Evolutionary conservation across 2,797 vertebrate genomes (phyloP), one percentile per base, ranked within the genome.

Genomic region (Sebastes taczanowskii): DNA sequence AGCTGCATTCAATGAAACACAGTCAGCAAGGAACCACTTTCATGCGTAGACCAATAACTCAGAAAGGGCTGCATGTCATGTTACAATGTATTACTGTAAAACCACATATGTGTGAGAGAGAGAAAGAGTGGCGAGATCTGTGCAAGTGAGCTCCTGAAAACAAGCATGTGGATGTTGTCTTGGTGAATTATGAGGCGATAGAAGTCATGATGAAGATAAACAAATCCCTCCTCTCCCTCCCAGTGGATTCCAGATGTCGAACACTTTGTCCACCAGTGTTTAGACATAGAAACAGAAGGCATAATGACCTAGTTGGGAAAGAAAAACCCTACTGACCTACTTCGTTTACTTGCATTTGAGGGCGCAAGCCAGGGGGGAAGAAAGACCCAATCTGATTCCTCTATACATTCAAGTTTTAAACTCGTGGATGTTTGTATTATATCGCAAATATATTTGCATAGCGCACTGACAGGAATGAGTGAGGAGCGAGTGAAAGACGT

Each of bases 321-420:
- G 23, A 29, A 58, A 60, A 69, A 59, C 30, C 30, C 73, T 58
- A 61, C 67, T 83, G 82, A 85, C 77, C 74, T 60, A 71, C 58
- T 90, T 90, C 3, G 7, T 60, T 63, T 73, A 34, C 32, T 61
- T 35, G 16, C 29, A 72, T 71, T 32, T 65, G 35, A 74, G 7
- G 16, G 70, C n/a, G 42, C 27, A 32, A 34, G 34, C 34, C 34
- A 34, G 34, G 34, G 29, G 55, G 1, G 4, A 61, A 38, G 58
- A 61, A 46, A 72, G 10, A 53, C n/a, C 63, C 23, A 55, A 25
- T 14, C 8, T 1, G 9, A 35, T 46, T 56, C 13, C 16, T 64
- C 13, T 7, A 27, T 10, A 10, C 1, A 20, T 14, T n/a, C 0
- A 32, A 30, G 4, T 61, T 42, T 71, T 18, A 0, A 34, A 27